Percentiles rank a stretch among this genome's conserved stretches.
Conservation (phyloP, 2,888 invertebrate genomes). For the Hylaea fasciaria region DNA sequence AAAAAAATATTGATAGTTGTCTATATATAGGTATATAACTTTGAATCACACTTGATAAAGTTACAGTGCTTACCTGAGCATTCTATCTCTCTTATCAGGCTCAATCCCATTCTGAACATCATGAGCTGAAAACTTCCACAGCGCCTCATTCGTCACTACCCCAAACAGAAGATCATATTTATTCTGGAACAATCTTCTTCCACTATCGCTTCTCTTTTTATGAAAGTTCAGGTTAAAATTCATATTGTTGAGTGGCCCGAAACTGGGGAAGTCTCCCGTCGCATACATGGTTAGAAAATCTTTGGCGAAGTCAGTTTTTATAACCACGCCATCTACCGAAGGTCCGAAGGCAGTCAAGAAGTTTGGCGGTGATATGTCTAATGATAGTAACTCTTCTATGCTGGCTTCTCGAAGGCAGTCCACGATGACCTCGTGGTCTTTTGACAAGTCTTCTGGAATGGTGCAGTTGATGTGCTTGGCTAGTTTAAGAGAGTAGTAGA, state of each 20-base stretch:
- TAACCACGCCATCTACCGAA: slow-evolving; percentile 97
- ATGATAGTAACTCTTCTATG: slow-evolving; percentile 89
- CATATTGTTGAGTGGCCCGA: slow-evolving; percentile 85
- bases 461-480: slow-evolving; percentile 93
- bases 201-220: slow-evolving; percentile 86
- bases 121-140: slow-evolving; percentile 94
- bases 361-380: slow-evolving; percentile 91
- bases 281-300: slow-evolving; percentile 89
- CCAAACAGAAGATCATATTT: slow-evolving; percentile 95
- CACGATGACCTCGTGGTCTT: slow-evolving; percentile 93
- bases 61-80: slow-evolving; percentile 80
- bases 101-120: slow-evolving; percentile 94
- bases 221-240: slow-evolving; percentile 82
- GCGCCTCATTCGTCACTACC: slow-evolving; percentile 95
- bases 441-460: slow-evolving; percentile 91
- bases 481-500: slow-evolving; percentile 91
- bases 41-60: too few species aligned
- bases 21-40: too few species aligned
- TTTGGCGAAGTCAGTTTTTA: slow-evolving; percentile 94
- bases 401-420: slow-evolving; percentile 92
- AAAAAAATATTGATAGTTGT: too few species aligned
- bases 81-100: slow-evolving; percentile 93
- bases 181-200: slow-evolving; percentile 84
- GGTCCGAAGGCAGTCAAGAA: slow-evolving; percentile 96
- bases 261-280: slow-evolving; percentile 86